phyloP scores from a whole-genome alignment of 2,888 invertebrate genomes.

The Macropis europaea region DNA sequence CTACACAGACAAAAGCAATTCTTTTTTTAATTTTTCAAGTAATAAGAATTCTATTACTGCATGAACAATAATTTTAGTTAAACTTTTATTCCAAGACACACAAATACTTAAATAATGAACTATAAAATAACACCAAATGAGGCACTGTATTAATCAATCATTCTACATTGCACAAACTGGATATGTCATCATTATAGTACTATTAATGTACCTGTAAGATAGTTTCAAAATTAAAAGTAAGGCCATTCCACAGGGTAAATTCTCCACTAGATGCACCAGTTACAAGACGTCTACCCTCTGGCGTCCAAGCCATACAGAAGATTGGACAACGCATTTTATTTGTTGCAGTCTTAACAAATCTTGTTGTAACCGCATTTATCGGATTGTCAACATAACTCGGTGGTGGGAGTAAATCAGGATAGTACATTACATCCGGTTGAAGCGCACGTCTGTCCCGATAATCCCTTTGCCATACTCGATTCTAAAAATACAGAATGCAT shows the following conservation, averaged over 20 bases:
- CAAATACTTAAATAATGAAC: too few relatives aligned
- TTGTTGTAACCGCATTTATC: conserved; percentile 96
- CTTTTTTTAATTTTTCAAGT: not conserved
- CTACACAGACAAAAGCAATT: conserved; percentile 80
- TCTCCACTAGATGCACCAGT: conserved; percentile 99
- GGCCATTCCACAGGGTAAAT: conserved; percentile 99
- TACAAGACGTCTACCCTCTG: conserved; percentile 97
- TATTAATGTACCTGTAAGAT: conserved; percentile 91
- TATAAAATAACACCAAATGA: not conserved
- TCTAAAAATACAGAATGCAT: conserved; percentile 80
- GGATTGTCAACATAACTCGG: conserved; percentile 97
- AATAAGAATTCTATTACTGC: not conserved
- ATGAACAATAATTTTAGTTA: too few relatives aligned
- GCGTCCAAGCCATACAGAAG: conserved; percentile 99
- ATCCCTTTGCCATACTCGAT: conserved; percentile 97
- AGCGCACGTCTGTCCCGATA: conserved; percentile 92
- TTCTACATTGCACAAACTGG: not conserved
- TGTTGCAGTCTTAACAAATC: conserved; percentile 99
- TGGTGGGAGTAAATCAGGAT: conserved; percentile 95
- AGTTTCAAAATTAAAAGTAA: conserved; percentile 99
- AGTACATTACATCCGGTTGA: conserved; percentile 97
- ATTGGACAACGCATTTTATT: conserved; percentile 99
- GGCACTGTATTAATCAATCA: not conserved
- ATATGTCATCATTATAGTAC: not conserved
- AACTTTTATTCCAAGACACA: too few relatives aligned